Conservation (phyloP, 2,797 vertebrate genomes). For the Miichthys miiuy region DNA sequence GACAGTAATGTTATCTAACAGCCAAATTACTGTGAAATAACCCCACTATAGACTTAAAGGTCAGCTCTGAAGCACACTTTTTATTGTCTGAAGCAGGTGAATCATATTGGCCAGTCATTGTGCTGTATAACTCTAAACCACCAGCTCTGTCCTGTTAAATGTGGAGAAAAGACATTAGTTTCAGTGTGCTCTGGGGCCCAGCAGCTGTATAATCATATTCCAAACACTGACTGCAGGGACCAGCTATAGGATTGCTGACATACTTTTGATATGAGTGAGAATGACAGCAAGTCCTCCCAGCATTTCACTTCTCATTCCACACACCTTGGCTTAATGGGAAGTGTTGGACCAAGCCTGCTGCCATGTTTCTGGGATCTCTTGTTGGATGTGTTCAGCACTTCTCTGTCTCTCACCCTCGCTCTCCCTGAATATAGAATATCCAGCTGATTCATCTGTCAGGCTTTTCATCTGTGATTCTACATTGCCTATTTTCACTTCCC, state of each 20-base stretch:
- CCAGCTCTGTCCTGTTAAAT: constrained; percentile 17
- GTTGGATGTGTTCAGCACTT: constrained; percentile 43
- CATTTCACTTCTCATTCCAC: constrained; percentile 66
- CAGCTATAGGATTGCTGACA: constrained; percentile 65
- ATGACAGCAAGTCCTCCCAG: constrained; percentile 72
- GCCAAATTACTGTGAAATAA: constrained; percentile 46
- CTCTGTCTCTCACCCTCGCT: constrained; percentile 10
- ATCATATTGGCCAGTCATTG: constrained; percentile 20
- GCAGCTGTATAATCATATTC: constrained; percentile 51
- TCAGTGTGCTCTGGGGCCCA: constrained; percentile 28
- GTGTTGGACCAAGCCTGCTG: constrained; percentile 61
- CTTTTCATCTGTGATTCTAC: constrained; percentile 50
- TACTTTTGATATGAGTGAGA: constrained; percentile 68
- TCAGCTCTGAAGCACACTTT: constrained; percentile 39
- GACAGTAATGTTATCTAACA: constrained; percentile 54
- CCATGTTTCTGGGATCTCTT: constrained; percentile 49
- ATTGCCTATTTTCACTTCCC: constrained; percentile 21
- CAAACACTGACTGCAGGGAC: constrained; percentile 45
- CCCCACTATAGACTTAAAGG: constrained; percentile 25
- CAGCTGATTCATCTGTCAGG: constrained; percentile 49
- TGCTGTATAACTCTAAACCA: constrained; percentile 22
- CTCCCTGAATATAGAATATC: constrained; percentile 31
- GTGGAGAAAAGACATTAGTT: constrained; percentile 15
- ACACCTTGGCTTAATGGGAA: constrained; percentile 70
- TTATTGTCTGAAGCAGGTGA: constrained; percentile 38